These are phyloP conservation scores for Pseudolaguvia tuberculata DNA, from an alignment of 2,113 vertebrate species.

Conservation along the genomic window DNA sequence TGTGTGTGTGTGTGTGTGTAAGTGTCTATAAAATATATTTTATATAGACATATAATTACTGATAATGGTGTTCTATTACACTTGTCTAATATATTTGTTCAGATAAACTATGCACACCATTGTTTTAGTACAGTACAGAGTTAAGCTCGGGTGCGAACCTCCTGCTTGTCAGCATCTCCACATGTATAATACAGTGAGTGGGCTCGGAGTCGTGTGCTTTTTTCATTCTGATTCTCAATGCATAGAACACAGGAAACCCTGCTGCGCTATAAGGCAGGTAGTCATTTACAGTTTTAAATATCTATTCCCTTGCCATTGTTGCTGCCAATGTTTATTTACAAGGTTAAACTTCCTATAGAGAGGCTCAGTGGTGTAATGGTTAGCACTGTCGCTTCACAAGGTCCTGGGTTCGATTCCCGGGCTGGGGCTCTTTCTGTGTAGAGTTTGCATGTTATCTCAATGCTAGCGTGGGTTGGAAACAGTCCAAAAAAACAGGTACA, in stretches of 20 bases:
- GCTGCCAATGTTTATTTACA: not conserved
- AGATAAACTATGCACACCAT: not conserved
- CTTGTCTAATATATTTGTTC: not conserved
- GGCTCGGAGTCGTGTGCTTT: not conserved
- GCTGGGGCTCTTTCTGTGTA: no score
- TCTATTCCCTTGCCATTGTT: not conserved
- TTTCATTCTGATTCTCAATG: slow-evolving; percentile 1
- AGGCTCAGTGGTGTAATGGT: no score
- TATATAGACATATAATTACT: not conserved
- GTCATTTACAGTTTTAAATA: not conserved
- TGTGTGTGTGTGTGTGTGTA: no score
- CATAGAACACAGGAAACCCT: not conserved
- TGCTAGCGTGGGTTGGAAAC: no score
- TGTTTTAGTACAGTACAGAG: not conserved
- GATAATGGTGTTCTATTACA: not conserved
- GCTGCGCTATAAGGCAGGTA: not conserved
- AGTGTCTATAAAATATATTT: not conserved
- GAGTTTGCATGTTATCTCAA: no score
- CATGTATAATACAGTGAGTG: not conserved
- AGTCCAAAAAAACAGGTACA: no score
- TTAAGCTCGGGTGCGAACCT: not conserved
- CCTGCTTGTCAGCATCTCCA: not conserved
- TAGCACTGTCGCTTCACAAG: no score
- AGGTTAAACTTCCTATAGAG: not conserved
- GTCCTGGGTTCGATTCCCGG: no score